phyloP scores from a whole-genome alignment of 2,113 vertebrate genomes.

The Uria aalge region DNA sequence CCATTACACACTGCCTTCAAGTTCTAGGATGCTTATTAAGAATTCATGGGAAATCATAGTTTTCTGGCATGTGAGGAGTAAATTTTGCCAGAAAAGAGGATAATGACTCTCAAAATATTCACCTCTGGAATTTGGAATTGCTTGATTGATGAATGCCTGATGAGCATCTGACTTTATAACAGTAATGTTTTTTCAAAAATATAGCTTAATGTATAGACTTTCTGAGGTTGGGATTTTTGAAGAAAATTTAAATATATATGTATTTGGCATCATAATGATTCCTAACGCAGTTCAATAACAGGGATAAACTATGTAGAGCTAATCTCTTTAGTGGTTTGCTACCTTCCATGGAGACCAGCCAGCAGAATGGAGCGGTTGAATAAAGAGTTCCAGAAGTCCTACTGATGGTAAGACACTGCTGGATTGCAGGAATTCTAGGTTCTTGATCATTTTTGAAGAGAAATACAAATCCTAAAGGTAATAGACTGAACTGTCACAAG shows the following conservation, averaged over 20 bases:
- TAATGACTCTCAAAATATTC: background rate
- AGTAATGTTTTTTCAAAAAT: background rate
- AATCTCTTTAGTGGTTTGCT: background rate
- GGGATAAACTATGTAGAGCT: background rate
- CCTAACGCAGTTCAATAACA: background rate
- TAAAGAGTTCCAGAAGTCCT: background rate
- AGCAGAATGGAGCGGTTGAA: background rate
- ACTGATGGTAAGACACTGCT: background rate
- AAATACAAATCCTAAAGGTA: background rate
- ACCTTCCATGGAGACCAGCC: background rate
- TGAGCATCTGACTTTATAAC: background rate
- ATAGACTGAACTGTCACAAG: background rate
- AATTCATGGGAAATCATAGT: background rate
- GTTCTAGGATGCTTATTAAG: background rate
- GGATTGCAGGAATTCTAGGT: background rate
- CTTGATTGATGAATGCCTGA: background rate
- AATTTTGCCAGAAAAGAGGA: background rate
- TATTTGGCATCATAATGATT: background rate
- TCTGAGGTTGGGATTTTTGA: background rate
- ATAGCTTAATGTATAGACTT: background rate
- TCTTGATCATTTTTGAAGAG: background rate
- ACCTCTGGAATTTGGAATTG: background rate
- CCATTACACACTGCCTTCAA: too few relatives aligned
- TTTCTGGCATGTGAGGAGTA: background rate
- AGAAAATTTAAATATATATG: fast-evolving